These are phyloP conservation scores for Rhadinocentrus ornatus DNA, from an alignment of 2,797 vertebrate genomes.

Conservation along the genomic window DNA sequence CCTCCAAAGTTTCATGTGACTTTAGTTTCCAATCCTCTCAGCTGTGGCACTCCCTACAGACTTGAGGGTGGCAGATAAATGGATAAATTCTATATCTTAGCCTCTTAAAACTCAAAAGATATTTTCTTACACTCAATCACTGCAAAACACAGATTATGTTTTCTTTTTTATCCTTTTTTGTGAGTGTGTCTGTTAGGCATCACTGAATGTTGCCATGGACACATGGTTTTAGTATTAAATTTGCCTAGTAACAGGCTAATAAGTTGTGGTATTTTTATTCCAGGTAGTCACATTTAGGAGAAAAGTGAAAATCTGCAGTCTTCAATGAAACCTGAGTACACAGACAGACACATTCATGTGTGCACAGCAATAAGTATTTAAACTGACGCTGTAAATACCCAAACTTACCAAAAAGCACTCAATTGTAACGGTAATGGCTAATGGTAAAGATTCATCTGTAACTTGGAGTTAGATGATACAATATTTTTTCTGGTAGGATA, in stretches of 20 bases:
- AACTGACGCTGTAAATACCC: background rate
- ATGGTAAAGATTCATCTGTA: background rate
- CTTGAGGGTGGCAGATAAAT: background rate
- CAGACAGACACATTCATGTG: background rate
- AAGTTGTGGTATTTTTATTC: background rate
- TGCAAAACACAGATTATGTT: no score
- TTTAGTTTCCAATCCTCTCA: background rate
- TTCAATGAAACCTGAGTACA: background rate
- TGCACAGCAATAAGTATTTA: background rate
- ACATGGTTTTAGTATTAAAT: no score
- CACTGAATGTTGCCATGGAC: no score
- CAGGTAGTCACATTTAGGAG: background rate
- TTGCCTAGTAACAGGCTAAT: no score
- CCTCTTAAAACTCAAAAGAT: background rate
- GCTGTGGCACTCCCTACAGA: background rate
- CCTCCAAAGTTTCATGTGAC: background rate
- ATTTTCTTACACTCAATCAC: no score
- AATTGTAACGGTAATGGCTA: no score
- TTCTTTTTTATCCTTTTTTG: no score
- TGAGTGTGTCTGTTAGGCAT: no score
- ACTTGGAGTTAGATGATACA: background rate
- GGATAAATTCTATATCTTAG: background rate
- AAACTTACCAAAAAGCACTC: accelerated
- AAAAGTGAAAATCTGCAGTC: background rate
- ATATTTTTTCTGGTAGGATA: background rate